phyloP scores from a whole-genome alignment of 2,113 vertebrate genomes.

The Lynx canadensis region DNA sequence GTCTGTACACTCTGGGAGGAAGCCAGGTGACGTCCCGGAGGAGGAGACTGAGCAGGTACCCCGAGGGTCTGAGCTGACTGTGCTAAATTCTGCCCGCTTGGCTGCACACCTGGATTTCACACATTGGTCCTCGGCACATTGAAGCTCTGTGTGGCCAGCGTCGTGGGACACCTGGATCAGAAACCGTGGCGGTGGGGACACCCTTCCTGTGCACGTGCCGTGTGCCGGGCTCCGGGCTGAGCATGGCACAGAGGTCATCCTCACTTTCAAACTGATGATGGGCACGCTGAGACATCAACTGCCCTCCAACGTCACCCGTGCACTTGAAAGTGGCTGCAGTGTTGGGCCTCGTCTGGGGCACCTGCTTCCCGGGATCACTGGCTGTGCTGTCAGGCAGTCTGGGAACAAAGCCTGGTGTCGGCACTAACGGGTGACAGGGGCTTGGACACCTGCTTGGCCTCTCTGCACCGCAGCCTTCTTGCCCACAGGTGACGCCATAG shows the following conservation, averaged over 20 bases:
- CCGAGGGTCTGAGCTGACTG: accelerated
- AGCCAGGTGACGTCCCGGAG: accelerated
- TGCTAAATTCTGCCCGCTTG: accelerated
- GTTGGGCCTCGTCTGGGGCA: accelerated
- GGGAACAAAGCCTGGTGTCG: background rate
- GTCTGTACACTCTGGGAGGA: accelerated
- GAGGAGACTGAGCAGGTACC: accelerated
- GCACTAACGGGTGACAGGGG: accelerated
- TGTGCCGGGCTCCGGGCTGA: background rate
- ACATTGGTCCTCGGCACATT: accelerated
- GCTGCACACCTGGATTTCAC: accelerated
- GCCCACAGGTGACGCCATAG: accelerated
- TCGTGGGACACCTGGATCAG: no score
- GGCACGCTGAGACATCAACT: accelerated
- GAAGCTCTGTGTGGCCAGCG: accelerated
- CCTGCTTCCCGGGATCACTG: accelerated
- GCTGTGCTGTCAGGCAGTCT: accelerated
- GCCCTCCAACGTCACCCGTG: accelerated
- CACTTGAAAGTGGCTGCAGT: accelerated
- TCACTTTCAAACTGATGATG: no score
- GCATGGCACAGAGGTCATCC: accelerated
- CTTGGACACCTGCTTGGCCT: accelerated
- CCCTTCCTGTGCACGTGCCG: accelerated
- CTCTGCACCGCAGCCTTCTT: background rate
- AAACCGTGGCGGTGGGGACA: accelerated